Base-by-base conservation (phyloP, 2,797 vertebrate species). In the Merluccius polli region DNA sequence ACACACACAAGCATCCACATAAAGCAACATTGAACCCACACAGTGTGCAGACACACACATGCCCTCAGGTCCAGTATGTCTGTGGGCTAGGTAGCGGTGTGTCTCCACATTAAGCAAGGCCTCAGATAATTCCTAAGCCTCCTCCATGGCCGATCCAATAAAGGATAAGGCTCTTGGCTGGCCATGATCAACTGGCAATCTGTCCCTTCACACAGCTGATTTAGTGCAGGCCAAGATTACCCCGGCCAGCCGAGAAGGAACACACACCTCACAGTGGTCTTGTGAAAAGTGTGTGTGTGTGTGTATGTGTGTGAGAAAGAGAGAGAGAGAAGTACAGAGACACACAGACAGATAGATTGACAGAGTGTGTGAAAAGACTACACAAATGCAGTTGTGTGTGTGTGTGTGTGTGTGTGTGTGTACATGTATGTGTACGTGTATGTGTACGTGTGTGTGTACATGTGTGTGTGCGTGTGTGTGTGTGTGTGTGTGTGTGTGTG, bases 51-150 rank as follows among this genome's bases (percentile, higher is more conserved):
- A 70, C 74, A 38, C 69, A 76, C 82, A 65, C 24, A 77, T 24
- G 77, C 80, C 87, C 81, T 85, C 78, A 72, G 82, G 88, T 83
- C 82, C 85, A 77, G 85, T 63, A 24, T 86, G 87, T 85, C 87
- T 88, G 83, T 80, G 80, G 88, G 89, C 84, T 90, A 85, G 71
- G 73, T 75, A 93, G 95, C 92, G 94, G 94, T 91, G 89, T 95
- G 84, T 87, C 89, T 90, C 87, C 95, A 96, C 95, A 96, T 96
- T 96, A 96, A 96, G 93, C 87, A 92, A 94, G 92, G 94, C 95
- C 93, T 94, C 93, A 94, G 96, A 96, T 97, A 95, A 96, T 97
- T 97, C 95, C 94, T 96, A 97, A 97, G 95, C 95, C 94, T 96
- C 94, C 95, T 96, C 95, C 92, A 94, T 95, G 95, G 94, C 94